These are phyloP conservation scores for Tenthredo livida DNA, from an alignment of 2,888 invertebrate species.

Conservation along the genomic window DNA sequence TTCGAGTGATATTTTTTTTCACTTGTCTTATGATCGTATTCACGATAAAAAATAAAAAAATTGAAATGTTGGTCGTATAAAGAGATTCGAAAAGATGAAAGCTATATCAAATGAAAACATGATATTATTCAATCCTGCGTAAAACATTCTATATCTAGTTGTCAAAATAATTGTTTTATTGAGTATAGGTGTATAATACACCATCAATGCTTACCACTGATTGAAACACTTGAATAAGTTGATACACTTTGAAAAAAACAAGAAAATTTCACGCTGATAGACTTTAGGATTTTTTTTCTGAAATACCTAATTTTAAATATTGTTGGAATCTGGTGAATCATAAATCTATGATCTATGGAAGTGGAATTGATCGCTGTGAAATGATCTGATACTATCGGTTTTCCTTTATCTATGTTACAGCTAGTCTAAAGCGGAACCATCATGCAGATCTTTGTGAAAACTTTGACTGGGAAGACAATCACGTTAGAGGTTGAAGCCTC, in stretches of 20 bases:
- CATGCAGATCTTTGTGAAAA: conserved; percentile 99
- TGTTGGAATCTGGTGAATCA: background rate
- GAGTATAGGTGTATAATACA: background rate
- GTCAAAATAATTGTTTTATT: background rate
- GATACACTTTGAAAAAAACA: background rate
- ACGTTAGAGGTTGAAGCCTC: conserved; percentile 95
- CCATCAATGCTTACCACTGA: background rate
- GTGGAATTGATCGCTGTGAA: background rate
- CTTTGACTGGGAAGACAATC: conserved; percentile 96
- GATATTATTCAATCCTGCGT: background rate
- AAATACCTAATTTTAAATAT: background rate
- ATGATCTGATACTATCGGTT: background rate
- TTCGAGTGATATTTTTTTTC: too few species aligned
- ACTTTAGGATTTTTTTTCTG: background rate
- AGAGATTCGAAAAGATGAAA: background rate
- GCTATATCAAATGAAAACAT: background rate
- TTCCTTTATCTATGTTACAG: conserved; percentile 61
- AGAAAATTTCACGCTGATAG: background rate
- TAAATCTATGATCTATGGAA: background rate
- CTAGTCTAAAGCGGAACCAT: conserved; percentile 70
- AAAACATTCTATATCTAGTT: background rate
- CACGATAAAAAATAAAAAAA: background rate
- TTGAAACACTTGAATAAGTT: background rate
- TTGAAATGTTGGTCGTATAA: background rate
- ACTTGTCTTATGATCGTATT: background rate